A percentile compares a stretch with the other conserved stretches of the same genome.
phyloP scores from a whole-genome alignment of 2,113 vertebrate species.

The Corythornis cristatus region DNA sequence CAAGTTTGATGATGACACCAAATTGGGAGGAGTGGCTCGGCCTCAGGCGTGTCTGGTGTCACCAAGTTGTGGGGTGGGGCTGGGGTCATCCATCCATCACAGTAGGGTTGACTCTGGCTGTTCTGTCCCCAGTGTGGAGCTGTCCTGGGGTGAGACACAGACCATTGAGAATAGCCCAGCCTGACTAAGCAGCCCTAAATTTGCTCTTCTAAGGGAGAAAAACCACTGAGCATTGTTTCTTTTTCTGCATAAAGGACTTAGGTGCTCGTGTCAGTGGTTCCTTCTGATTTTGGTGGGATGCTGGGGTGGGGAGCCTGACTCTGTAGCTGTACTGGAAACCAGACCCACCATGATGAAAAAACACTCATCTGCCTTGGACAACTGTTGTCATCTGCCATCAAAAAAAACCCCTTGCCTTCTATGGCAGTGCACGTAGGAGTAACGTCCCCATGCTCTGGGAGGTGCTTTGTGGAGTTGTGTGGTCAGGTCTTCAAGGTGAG shows the following conservation, averaged over 20 bases:
- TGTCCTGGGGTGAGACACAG: not conserved
- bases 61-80: too few relatives aligned
- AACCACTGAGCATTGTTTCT: not conserved
- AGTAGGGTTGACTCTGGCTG: not conserved
- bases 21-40: too few relatives aligned
- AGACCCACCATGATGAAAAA: not conserved
- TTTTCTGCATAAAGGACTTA: not conserved
- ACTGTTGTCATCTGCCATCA: not conserved
- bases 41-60: not conserved
- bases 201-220: not conserved
- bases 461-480: not conserved
- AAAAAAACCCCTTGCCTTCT: accelerated
- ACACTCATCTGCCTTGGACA: not conserved
- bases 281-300: not conserved
- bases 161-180: not conserved
- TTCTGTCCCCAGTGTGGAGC: not conserved
- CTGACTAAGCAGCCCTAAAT: not conserved
- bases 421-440: not conserved
- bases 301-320: not conserved
- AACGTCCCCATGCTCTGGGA: accelerated
- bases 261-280: not conserved
- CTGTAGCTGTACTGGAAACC: not conserved
- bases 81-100: not conserved
- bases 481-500: not conserved
- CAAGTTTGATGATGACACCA: too few relatives aligned